Conservation (phyloP, 1,140 invertebrate genomes). For the Philaenus spumarius region DNA sequence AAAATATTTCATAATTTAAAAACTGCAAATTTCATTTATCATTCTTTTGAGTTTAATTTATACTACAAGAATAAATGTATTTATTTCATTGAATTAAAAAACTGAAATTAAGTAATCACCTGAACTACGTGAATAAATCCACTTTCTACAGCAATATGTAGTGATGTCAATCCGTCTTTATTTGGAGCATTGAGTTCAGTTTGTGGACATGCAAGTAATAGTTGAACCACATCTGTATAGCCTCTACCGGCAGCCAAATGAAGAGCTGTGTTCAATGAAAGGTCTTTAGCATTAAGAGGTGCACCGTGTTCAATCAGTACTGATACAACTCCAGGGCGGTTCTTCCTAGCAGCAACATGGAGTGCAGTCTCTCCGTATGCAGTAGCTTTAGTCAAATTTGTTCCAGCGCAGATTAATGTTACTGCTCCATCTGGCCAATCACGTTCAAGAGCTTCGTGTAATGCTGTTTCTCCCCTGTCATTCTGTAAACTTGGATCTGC, state of each 20-base stretch:
- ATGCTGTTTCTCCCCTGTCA: conserved; percentile 42
- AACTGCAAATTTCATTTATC: too few relatives aligned
- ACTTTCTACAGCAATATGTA: conserved; percentile 42
- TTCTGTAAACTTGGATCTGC: conserved; percentile 42
- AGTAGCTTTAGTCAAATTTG: conserved; percentile 34
- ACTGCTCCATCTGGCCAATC: conserved; percentile 37
- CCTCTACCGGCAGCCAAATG: conserved; percentile 41
- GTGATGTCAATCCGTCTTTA: conserved; percentile 37
- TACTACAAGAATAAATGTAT: too few relatives aligned
- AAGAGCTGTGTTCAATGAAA: conserved; percentile 39
- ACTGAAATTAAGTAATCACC: conserved; percentile 18
- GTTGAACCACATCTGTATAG: conserved; percentile 37
- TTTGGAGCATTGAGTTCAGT: conserved; percentile 38
- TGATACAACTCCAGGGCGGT: conserved; percentile 35
- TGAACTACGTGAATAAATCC: conserved; percentile 39
- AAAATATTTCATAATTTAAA: too few relatives aligned
- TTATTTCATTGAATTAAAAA: too few relatives aligned
- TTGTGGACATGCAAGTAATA: conserved; percentile 33
- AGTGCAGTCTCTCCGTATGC: conserved; percentile 40
- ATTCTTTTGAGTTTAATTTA: too few relatives aligned
- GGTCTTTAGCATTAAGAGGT: conserved; percentile 38
- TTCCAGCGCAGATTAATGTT: conserved; percentile 33
- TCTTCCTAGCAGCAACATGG: conserved; percentile 41
- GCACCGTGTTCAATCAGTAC: conserved; percentile 37
- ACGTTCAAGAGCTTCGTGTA: conserved; percentile 43